Base-by-base conservation (phyloP, 2,797 vertebrate species). In the Galagoides demidoff region DNA sequence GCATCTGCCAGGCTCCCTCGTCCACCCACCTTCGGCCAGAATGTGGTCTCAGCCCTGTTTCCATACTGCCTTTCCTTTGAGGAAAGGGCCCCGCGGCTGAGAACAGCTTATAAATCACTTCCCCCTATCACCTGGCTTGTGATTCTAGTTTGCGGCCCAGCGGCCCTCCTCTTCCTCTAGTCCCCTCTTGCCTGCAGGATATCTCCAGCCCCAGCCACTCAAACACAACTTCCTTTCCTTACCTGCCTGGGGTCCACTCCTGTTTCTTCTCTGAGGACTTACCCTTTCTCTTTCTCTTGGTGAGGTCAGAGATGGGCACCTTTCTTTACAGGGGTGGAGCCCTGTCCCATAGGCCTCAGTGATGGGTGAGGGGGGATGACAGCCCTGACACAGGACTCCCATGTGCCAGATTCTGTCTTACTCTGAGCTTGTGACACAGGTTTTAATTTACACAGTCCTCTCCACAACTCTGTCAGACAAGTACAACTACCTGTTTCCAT, bases 1-100 rank as follows among this genome's bases (percentile, higher is more conserved):
- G 73, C n/a, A 39, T 14, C 29, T 8, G 0, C 0, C 7, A 0
- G 7, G 27, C 31, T 64, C 1, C 0, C 59, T 45, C 16, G 1
- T 10, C 19, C 4, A 13, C 1, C 2, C 34, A 2, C 8, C 25
- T 8, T 13, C 37, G 43, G 3, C 13, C 27, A 39, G 27, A 23
- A 7, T 23, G 16, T 27, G 27, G 27, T 49, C 64, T 82, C 1
- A 1, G 29, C 7, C 17, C 34, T 19, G 16, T 31, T 19, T 22
- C 5, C 31, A 55, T 0, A 8, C 10, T 10, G 61, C 13, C 20
- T 68, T 73, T 45, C 34, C 82, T 74, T 43, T n/a, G 11, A 88
- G 88, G 34, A 59, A 52, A 77, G 73, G 59, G 31, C 52, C 66
- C 25, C 3, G 3, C 0, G 77, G 59, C 66, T 86, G 57, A 49